These are phyloP conservation scores for Eurystomus glaucurus DNA, from an alignment of 2,797 vertebrate genomes.

Conservation along the genomic window DNA sequence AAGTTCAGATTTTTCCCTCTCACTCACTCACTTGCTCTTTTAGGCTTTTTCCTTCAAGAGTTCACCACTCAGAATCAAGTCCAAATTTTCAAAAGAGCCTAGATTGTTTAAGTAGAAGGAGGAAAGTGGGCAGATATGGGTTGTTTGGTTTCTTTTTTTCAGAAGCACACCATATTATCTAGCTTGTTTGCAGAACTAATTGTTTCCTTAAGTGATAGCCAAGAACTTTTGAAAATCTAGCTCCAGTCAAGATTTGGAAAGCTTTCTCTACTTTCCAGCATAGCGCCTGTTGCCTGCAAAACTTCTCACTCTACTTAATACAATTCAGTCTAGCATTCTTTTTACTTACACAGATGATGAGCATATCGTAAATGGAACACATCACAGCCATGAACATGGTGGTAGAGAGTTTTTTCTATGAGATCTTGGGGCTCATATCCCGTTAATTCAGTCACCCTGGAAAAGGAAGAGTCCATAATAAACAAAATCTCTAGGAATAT, in stretches of 20 bases:
- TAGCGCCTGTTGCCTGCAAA: not conserved
- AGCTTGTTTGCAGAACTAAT: constrained; percentile 29
- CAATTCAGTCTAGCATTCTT: not conserved
- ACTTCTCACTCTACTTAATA: not conserved
- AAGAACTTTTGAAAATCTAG: constrained; percentile 18
- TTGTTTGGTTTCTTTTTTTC: not conserved
- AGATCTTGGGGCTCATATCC: constrained; percentile 96
- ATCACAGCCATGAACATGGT: constrained; percentile 93
- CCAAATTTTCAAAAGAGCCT: not conserved
- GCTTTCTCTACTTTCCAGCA: not conserved
- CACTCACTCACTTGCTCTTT: not conserved
- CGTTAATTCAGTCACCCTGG: constrained; percentile 94
- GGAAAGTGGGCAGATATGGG: not conserved
- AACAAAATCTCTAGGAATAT: not conserved
- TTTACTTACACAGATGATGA: constrained; percentile 92
- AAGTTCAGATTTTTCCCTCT: constrained; percentile 11
- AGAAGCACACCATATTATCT: not conserved
- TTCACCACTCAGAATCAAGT: not conserved
- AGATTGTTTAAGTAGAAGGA: not conserved
- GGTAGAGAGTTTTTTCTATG: constrained; percentile 96
- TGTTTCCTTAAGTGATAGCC: constrained; percentile 18
- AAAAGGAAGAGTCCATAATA: constrained; percentile 29
- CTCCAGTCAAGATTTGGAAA: constrained; percentile 8
- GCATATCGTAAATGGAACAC: constrained; percentile 92
- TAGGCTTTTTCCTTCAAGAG: not conserved